Evolutionary conservation across 2,113 vertebrate species (phyloP).

Genomic region (Istiophorus platypterus): DNA sequence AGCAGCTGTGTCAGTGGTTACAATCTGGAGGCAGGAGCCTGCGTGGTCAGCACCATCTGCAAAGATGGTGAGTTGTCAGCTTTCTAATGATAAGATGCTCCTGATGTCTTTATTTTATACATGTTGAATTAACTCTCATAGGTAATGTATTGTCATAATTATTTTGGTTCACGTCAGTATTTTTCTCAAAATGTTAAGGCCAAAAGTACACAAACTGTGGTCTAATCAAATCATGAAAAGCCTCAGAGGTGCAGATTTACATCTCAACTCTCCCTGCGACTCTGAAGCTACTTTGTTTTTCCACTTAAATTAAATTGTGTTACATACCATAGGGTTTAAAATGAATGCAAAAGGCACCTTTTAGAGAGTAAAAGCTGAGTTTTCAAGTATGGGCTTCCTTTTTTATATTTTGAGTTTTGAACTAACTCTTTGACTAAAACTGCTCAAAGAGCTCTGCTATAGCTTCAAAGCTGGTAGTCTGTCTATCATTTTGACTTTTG

Average conservation of each 20-base stretch:
- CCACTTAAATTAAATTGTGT: conserved; percentile 11
- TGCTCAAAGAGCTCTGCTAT: conserved; percentile 25
- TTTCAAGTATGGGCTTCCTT: conserved; percentile 4
- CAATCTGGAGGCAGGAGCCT: conserved; percentile 92
- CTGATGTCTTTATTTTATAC: conserved; percentile 19
- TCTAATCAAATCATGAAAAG: not conserved
- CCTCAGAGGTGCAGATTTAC: conserved; percentile 17
- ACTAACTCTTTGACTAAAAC: conserved; percentile 56
- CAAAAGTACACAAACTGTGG: not conserved
- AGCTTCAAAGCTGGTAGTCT: conserved; percentile 5
- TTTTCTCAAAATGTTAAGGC: not conserved
- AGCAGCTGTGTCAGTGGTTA: conserved; percentile 93
- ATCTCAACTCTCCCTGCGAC: not conserved
- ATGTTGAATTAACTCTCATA: not conserved
- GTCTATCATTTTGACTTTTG: conserved; percentile 26
- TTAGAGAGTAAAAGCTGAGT: conserved; percentile 7
- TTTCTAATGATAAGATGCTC: conserved; percentile 47
- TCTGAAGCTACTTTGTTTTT: conserved; percentile 3
- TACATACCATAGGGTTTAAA: not conserved
- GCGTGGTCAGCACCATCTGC: conserved; percentile 95
- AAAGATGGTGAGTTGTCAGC: conserved; percentile 97
- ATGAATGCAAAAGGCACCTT: conserved; percentile 3
- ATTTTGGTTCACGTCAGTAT: not conserved
- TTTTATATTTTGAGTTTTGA: conserved; percentile 25
- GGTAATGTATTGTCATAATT: not conserved